Conservation (phyloP, 1,140 invertebrate species). For the Lucilia sericata region DNA sequence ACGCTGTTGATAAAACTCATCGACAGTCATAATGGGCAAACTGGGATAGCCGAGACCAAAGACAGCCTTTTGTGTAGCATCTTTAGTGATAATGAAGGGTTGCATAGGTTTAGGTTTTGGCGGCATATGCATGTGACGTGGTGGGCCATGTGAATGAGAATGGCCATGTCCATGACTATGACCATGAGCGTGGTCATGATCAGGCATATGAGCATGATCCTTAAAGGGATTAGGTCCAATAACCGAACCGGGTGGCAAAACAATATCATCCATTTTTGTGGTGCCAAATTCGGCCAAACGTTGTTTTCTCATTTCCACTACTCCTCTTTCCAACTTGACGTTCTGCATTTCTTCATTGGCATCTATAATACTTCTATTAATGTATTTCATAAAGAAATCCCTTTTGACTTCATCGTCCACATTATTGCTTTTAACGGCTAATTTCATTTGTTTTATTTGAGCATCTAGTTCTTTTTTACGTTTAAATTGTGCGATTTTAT, state of each 20-base stretch:
- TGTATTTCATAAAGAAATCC: slow-evolving; percentile 84
- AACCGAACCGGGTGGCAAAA: slow-evolving; percentile 46
- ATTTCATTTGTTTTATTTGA: slow-evolving; percentile 75
- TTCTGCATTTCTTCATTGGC: slow-evolving; percentile 83
- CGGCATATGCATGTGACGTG: slow-evolving; percentile 42
- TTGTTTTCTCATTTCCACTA: slow-evolving; percentile 76
- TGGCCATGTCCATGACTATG: slow-evolving; percentile 46
- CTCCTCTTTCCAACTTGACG: slow-evolving; percentile 78
- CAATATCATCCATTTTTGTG: slow-evolving; percentile 30
- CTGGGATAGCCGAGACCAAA: slow-evolving; percentile 96
- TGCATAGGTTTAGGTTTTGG: slow-evolving; percentile 73
- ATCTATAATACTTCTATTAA: slow-evolving; percentile 81
- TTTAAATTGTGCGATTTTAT: slow-evolving; percentile 84
- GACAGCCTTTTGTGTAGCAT: slow-evolving; percentile 90
- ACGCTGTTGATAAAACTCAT: slow-evolving; percentile 95
- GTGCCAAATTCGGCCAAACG: slow-evolving; percentile 35
- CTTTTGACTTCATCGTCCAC: slow-evolving; percentile 85
- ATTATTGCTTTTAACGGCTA: slow-evolving; percentile 73
- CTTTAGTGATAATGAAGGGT: slow-evolving; percentile 93
- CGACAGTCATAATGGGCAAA: slow-evolving; percentile 89
- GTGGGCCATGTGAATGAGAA: slow-evolving; percentile 47
- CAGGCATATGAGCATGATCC: background rate
- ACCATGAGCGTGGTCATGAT: slow-evolving; percentile 38
- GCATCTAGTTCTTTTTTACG: slow-evolving; percentile 83
- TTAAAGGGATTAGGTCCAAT: slow-evolving; percentile 33